phyloP scores from a whole-genome alignment of 2,888 invertebrate genomes.

The Melanargia galathea region DNA sequence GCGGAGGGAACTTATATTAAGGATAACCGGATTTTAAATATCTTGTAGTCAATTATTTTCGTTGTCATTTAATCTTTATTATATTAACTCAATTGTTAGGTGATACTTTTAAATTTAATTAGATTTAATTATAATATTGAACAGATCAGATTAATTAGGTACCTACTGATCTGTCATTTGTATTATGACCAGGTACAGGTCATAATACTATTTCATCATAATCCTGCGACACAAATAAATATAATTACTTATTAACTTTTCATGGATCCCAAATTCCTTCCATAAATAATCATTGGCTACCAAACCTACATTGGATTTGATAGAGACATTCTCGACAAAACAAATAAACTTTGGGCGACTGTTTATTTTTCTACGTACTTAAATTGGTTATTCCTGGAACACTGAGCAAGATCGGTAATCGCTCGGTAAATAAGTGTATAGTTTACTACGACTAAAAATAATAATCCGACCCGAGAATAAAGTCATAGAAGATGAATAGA shows the following conservation, averaged over 20 bases:
- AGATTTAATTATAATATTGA: no score
- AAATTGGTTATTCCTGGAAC: slow-evolving; percentile 73
- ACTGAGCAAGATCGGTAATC: slow-evolving; percentile 69
- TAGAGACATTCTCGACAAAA: slow-evolving; percentile 64
- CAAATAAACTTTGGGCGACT: slow-evolving; percentile 72
- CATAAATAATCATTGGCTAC: slow-evolving; percentile 67
- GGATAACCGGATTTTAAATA: slow-evolving; percentile 30
- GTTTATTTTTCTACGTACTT: slow-evolving; percentile 74
- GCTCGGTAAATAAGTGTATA: slow-evolving; percentile 59
- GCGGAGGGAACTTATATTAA: slow-evolving; percentile 54
- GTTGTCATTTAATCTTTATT: background rate
- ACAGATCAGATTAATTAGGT: no score
- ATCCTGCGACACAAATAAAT: no score
- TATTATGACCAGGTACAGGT: no score
- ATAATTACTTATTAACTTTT: background rate
- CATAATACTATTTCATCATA: no score
- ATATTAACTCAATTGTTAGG: background rate
- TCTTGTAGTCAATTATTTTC: slow-evolving; percentile 2
- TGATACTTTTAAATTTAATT: no score
- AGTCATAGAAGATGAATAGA: no score
- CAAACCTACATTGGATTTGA: slow-evolving; percentile 46
- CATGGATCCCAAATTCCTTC: slow-evolving; percentile 2
- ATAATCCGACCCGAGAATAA: slow-evolving; percentile 10
- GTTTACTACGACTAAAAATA: slow-evolving; percentile 25
- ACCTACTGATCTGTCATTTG: no score